Percentiles rank a stretch among this genome's conserved stretches.
phyloP scores from a whole-genome alignment of 2,113 vertebrate genomes.

The Zapornia atra region DNA sequence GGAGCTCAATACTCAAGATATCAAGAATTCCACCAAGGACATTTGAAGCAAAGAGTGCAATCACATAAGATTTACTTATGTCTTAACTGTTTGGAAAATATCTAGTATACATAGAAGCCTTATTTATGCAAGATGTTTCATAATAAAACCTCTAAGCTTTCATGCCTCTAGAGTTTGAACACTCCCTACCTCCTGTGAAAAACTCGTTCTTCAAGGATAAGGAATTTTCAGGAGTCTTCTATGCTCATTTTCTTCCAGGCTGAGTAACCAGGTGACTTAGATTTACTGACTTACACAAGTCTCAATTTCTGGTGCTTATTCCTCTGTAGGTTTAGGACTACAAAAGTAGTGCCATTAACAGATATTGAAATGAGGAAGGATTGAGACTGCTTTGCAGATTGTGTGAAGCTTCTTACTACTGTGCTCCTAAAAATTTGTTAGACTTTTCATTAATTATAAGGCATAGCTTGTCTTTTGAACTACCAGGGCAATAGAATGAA shows the following conservation, averaged over 20 bases:
- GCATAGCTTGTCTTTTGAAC: background rate
- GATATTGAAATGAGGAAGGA: background rate
- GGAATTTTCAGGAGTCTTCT: background rate
- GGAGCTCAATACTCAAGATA: background rate
- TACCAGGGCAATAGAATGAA: background rate
- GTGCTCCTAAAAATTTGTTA: background rate
- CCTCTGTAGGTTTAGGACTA: background rate
- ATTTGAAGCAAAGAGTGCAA: background rate
- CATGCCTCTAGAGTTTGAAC: background rate
- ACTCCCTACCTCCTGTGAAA: background rate
- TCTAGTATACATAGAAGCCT: accelerated
- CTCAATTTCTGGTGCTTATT: background rate
- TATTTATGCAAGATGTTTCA: background rate
- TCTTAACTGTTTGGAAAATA: background rate
- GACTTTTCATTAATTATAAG: background rate
- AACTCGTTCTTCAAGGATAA: background rate
- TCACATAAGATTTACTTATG: background rate
- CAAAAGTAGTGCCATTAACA: background rate
- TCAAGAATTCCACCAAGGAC: background rate
- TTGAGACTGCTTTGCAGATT: background rate
- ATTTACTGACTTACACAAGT: background rate
- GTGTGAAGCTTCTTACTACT: background rate
- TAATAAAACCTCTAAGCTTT: background rate
- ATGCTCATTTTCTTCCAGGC: background rate
- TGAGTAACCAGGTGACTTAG: background rate